Conservation (phyloP, 2,113 vertebrate species). For the Carassius auratus region DNA sequence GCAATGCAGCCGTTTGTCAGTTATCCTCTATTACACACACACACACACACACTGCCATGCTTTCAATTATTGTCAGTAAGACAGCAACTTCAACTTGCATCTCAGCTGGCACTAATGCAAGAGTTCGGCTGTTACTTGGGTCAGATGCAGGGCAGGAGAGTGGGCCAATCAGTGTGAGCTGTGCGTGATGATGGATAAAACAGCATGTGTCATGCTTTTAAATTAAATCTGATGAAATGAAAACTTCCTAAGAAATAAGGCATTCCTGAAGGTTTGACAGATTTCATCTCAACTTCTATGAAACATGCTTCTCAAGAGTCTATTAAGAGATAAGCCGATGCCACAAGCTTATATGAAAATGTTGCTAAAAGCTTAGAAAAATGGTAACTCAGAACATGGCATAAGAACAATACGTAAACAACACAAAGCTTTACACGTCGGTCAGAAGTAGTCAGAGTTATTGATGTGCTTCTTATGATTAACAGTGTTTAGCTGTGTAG, state of each 20-base stretch:
- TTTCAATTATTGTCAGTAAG: constrained; percentile 75
- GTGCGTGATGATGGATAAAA: not conserved
- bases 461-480: constrained; percentile 16
- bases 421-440: not conserved
- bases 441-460: not conserved
- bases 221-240: not conserved
- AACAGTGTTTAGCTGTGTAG: constrained; percentile 29
- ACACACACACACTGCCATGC: constrained; percentile 59
- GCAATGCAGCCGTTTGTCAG: not conserved
- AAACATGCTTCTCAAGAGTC: constrained; percentile 22
- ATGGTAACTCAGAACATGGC: constrained; percentile 66
- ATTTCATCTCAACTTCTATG: not conserved
- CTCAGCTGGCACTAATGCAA: not conserved
- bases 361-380: constrained; percentile 58
- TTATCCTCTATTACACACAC: not conserved
- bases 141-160: not conserved
- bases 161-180: not conserved
- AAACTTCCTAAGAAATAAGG: not conserved
- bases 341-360: constrained; percentile 71
- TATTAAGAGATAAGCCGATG: constrained; percentile 56
- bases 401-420: not conserved
- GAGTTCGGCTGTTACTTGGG: not conserved
- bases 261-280: not conserved
- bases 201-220: not conserved
- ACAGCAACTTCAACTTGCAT: constrained; percentile 81